A percentile compares a stretch with the other conserved stretches of the same genome.
Conservation (phyloP, 2,797 vertebrate genomes). For the Arnoldichthys spilopterus region DNA sequence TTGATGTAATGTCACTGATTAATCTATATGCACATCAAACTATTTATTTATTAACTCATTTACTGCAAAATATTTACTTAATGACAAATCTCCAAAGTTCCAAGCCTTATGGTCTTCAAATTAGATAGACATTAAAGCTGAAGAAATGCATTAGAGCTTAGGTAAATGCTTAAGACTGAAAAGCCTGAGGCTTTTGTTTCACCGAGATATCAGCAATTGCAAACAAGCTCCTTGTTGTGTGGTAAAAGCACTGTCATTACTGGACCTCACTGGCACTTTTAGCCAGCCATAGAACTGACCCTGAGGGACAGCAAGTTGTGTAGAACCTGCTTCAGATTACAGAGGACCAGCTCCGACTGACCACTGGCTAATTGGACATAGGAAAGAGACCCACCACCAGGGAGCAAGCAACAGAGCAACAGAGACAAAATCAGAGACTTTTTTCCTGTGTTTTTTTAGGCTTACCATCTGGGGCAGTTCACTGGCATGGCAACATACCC, state of each 20-base stretch:
- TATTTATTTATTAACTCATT: conserved; percentile 7
- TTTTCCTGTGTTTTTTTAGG: background rate
- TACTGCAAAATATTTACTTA: conserved; percentile 14
- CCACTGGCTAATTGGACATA: conserved; percentile 42
- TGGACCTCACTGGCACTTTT: background rate
- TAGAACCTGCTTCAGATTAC: conserved; percentile 11
- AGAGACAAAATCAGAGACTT: background rate
- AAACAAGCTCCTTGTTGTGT: conserved; percentile 12
- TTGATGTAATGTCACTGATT: conserved; percentile 13
- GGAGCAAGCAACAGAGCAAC: background rate
- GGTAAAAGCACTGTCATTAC: conserved; percentile 9
- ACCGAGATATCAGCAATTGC: conserved; percentile 1
- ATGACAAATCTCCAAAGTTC: background rate
- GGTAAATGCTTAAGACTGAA: conserved; percentile 12
- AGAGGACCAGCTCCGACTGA: conserved; percentile 14
- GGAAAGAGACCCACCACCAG: conserved; percentile 3
- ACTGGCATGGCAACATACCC: background rate
- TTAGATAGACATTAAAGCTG: conserved; percentile 1
- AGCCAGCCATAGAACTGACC: conserved; percentile 22
- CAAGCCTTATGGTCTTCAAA: background rate
- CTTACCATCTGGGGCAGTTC: background rate
- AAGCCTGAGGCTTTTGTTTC: background rate
- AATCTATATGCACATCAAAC: conserved; percentile 7
- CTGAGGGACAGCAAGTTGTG: conserved; percentile 16
- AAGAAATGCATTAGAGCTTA: background rate